Conservation (phyloP, 53 echinoderm and acorn worm species). For the Antedon mediterranea region DNA sequence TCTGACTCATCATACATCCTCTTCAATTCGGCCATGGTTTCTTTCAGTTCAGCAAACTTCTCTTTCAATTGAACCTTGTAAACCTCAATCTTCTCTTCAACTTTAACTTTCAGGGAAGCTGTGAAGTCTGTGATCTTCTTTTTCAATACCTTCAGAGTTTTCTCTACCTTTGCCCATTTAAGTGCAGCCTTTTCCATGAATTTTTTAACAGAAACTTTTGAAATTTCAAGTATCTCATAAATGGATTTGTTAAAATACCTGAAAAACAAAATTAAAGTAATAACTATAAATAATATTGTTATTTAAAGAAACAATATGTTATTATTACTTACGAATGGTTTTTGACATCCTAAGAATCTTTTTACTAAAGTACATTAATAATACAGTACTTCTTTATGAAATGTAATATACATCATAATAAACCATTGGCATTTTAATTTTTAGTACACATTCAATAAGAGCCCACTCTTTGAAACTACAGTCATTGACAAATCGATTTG, state of each 20-base stretch:
- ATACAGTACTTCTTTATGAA: too few relatives aligned
- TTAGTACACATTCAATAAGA: too few relatives aligned
- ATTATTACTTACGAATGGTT: too few relatives aligned
- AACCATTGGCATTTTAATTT: too few relatives aligned
- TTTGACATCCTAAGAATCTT: too few relatives aligned
- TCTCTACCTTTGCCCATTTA: background rate
- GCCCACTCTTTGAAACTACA: too few relatives aligned
- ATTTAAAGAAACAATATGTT: background rate
- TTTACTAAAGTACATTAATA: too few relatives aligned
- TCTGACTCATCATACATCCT: background rate
- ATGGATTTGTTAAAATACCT: background rate
- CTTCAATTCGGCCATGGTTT: conserved; percentile 14
- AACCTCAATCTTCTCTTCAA: background rate
- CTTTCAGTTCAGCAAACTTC: conserved; percentile 14
- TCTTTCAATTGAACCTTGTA: conserved; percentile 10
- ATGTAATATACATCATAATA: too few relatives aligned
- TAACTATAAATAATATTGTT: background rate
- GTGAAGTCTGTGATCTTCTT: conserved; percentile 17
- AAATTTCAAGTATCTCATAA: background rate
- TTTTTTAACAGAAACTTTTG: background rate
- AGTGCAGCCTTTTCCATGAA: too few relatives aligned
- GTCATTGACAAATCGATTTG: too few relatives aligned
- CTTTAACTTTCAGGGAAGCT: conserved; percentile 5
- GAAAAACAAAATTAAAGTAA: background rate
- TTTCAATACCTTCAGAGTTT: conserved; percentile 11